A percentile compares a stretch with the other conserved stretches of the same genome.
Conservation (phyloP, 2,888 invertebrate genomes). For the Xestia ashworthii region DNA sequence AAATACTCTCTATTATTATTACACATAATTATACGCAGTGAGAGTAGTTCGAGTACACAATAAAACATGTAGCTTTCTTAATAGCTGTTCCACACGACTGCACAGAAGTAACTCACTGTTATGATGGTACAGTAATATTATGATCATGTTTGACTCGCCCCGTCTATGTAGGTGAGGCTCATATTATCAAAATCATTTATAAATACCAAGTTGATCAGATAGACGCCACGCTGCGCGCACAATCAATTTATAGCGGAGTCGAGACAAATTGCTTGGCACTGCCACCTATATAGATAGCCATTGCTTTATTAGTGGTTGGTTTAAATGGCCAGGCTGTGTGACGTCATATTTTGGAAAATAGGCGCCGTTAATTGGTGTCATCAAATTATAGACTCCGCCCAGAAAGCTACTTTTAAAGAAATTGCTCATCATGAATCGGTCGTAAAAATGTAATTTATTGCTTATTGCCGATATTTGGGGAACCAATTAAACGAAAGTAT, state of each 20-base stretch:
- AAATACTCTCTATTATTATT: conserved; percentile 50
- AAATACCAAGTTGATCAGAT: conserved; percentile 80
- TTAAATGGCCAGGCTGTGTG: conserved; percentile 22
- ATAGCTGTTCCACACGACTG: conserved; percentile 47
- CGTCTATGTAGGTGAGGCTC: conserved; percentile 64
- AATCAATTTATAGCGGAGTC: conserved; percentile 86
- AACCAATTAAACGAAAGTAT: conserved; percentile 37
- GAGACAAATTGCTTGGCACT: conserved; percentile 83
- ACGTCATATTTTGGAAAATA: conserved; percentile 41
- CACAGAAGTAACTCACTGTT: conserved; percentile 56
- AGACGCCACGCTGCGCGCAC: conserved; percentile 83
- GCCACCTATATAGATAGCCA: conserved; percentile 73
- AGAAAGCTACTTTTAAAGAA: conserved; percentile 40
- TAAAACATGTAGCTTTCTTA: conserved; percentile 45
- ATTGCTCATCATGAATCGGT: conserved; percentile 35
- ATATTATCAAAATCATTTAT: conserved; percentile 78
- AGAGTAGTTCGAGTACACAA: conserved; percentile 29
- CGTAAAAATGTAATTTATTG: conserved; percentile 52
- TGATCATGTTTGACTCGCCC: conserved; percentile 55
- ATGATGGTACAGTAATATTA: conserved; percentile 55
- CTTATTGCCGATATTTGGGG: conserved; percentile 39
- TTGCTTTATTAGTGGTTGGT: conserved; percentile 69
- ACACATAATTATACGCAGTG: conserved; percentile 39
- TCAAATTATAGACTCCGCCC: conserved; percentile 38
- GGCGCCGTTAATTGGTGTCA: conserved; percentile 34